Evolutionary conservation across 35 echinoderm and acorn worm genomes (phyloP).

Genomic region (Heliocidaris erythrogramma): DNA sequence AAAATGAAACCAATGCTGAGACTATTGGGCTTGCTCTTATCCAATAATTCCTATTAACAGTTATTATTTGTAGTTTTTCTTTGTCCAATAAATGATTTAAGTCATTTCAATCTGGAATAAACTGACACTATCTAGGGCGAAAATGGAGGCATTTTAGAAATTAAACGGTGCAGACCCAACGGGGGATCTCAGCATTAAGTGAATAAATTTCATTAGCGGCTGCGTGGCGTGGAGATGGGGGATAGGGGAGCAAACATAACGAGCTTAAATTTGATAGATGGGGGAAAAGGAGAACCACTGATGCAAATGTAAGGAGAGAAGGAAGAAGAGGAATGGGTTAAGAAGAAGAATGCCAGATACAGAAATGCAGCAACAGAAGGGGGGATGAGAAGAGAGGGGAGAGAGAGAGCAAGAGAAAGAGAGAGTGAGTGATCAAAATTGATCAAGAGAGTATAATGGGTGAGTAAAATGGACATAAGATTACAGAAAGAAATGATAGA

Average conservation of each 20-base stretch:
- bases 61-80: background rate
- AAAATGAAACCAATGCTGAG: background rate
- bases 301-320: background rate
- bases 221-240: background rate
- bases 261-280: constrained; percentile 40
- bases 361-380: background rate
- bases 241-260: background rate
- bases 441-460: background rate
- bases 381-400: background rate
- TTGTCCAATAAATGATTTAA: background rate
- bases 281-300: background rate
- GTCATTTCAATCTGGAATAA: constrained; percentile 29
- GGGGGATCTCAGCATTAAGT: constrained; percentile 6
- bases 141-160: constrained; percentile 23
- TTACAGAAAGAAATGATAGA: background rate
- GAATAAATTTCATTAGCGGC: constrained; percentile 12
- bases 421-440: background rate
- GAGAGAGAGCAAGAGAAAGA: background rate
- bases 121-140: background rate
- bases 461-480: background rate
- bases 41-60: background rate
- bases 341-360: background rate
- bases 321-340: background rate
- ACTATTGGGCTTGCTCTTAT: background rate
- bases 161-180: background rate